Evolutionary conservation across 2,797 vertebrate species (phyloP).

Genomic region (Epinephelus awoara): DNA sequence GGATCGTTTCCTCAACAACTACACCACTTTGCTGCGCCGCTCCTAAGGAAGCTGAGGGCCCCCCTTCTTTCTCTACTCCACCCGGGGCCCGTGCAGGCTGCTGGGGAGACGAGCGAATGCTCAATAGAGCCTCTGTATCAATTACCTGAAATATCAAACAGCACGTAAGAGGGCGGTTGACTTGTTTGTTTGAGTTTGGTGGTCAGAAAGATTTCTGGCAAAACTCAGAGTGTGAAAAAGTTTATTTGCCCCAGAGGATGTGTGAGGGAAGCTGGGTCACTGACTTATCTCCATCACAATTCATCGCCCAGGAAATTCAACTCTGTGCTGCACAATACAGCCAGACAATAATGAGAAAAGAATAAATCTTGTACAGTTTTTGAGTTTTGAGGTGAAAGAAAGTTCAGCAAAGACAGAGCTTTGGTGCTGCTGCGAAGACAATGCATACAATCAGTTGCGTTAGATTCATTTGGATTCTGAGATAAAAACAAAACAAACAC

Average conservation of each 20-base stretch:
- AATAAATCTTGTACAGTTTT: conserved; percentile 30
- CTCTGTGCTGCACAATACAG: conserved; percentile 48
- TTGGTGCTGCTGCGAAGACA: conserved; percentile 2
- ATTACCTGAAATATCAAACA: conserved; percentile 85
- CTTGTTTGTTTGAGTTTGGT: conserved; percentile 82
- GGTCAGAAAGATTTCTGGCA: conserved; percentile 61
- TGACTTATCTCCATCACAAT: conserved; percentile 35
- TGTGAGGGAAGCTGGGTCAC: conserved; percentile 44
- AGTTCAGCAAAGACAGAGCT: conserved; percentile 35
- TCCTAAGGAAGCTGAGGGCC: conserved; percentile 68
- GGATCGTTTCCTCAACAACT: conserved; percentile 82
- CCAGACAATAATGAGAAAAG: conserved; percentile 32
- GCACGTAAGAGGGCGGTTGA: conserved; percentile 74
- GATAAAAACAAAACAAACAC: not conserved
- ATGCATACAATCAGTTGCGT: not conserved
- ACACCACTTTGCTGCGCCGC: conserved; percentile 75
- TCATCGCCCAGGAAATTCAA: conserved; percentile 43
- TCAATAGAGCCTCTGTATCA: conserved; percentile 82
- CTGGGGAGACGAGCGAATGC: conserved; percentile 53
- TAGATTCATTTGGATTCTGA: not conserved
- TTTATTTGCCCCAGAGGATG: conserved; percentile 54
- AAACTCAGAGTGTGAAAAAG: conserved; percentile 51
- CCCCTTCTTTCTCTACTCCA: conserved; percentile 56
- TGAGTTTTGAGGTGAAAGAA: conserved; percentile 43
- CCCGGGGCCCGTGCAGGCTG: conserved; percentile 51